Conservation (phyloP, 2,113 vertebrate species). For the Lanius collurio region DNA sequence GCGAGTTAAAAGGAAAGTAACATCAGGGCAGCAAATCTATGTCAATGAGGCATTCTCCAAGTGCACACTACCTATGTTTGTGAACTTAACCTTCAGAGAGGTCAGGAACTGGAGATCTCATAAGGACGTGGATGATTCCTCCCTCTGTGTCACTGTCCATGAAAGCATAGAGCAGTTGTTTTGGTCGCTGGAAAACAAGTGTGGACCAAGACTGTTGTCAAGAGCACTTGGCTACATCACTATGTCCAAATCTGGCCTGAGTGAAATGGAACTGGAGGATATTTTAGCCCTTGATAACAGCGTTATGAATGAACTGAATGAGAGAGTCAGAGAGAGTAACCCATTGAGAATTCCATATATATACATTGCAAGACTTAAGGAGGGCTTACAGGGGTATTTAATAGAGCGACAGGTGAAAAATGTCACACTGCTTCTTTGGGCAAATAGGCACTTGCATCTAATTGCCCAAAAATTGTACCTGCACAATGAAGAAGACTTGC, state of each 20-base stretch:
- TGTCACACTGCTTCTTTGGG: constrained; percentile 92
- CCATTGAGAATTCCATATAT: constrained; percentile 91
- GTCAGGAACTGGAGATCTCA: constrained; percentile 95
- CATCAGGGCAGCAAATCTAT: constrained; percentile 97
- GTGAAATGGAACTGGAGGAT: constrained; percentile 95
- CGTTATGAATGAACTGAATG: constrained; percentile 87
- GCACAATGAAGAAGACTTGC: constrained; percentile 86
- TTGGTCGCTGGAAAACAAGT: constrained; percentile 90
- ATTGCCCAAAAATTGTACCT: constrained; percentile 97
- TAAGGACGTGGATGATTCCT: constrained; percentile 94
- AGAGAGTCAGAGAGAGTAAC: constrained; percentile 81
- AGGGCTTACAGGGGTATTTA: constrained; percentile 92
- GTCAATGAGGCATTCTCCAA: constrained; percentile 95
- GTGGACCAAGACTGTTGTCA: constrained; percentile 88
- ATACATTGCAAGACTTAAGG: constrained; percentile 90
- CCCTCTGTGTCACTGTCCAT: constrained; percentile 92
- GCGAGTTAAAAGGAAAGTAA: constrained; percentile 93
- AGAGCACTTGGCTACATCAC: constrained; percentile 96
- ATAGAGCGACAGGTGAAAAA: constrained; percentile 94
- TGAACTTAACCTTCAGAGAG: constrained; percentile 95
- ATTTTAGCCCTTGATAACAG: constrained; percentile 95
- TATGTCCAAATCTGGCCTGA: constrained; percentile 93
- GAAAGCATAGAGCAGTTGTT: constrained; percentile 97
- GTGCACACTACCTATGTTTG: constrained; percentile 97
- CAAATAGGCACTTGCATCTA: constrained; percentile 94